phyloP scores from a whole-genome alignment of 1,140 invertebrate species.

The Monomorium pharaonis region DNA sequence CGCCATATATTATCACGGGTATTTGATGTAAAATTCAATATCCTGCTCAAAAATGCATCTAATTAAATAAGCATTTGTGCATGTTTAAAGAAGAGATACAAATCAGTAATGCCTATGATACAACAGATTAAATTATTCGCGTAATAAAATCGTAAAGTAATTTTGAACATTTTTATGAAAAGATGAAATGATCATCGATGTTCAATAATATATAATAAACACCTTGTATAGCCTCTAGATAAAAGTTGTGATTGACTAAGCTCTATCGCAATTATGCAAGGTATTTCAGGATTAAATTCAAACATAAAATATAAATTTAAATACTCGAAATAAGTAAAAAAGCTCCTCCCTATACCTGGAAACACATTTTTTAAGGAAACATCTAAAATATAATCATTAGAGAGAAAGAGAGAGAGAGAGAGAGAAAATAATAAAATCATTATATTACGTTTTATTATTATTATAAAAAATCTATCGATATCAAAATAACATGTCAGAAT shows the following conservation, averaged over 20 bases:
- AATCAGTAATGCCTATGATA: not conserved
- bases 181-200: not conserved
- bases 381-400: not conserved
- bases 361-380: not conserved
- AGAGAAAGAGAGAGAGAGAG: too few relatives aligned
- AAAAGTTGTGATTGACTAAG: not conserved
- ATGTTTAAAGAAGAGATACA: not conserved
- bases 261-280: not conserved
- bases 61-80: not conserved
- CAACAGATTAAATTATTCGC: slow-evolving; percentile 24
- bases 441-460: too few relatives aligned
- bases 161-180: slow-evolving; percentile 23
- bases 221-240: not conserved
- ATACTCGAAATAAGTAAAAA: not conserved
- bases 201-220: too few relatives aligned
- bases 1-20: not conserved
- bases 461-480: too few relatives aligned
- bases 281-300: not conserved
- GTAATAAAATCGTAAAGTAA: not conserved
- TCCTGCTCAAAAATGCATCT: not conserved
- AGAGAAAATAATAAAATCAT: too few relatives aligned
- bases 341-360: not conserved
- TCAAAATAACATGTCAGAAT: too few relatives aligned
- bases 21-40: not conserved
- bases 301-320: not conserved